Conservation (phyloP, 2,888 invertebrate genomes). For the Netelia virgata region DNA sequence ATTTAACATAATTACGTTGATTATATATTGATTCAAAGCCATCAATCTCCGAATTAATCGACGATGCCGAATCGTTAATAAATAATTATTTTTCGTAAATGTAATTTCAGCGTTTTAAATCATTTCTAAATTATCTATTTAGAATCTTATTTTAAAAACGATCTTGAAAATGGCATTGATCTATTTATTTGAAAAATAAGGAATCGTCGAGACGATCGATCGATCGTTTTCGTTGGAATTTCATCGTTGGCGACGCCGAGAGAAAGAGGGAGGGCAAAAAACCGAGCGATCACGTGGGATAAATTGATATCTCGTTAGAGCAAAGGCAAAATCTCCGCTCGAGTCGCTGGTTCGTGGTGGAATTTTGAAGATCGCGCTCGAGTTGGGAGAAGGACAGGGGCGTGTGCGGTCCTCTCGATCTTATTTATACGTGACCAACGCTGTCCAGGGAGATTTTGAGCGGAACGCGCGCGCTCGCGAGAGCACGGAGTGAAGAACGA, state of each 20-base stretch:
- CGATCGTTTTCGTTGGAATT: conserved; percentile 39
- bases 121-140: too few relatives aligned
- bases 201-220: neutral
- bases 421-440: conserved; percentile 75
- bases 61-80: too few relatives aligned
- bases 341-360: conserved; percentile 24
- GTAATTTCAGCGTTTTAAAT: too few relatives aligned
- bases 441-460: conserved; percentile 73
- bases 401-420: conserved; percentile 68
- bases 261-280: neutral
- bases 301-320: conserved; percentile 57
- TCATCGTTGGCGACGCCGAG: neutral
- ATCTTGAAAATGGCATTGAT: too few relatives aligned
- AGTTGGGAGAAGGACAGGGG: conserved; percentile 68
- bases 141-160: too few relatives aligned
- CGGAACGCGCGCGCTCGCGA: conserved; percentile 36
- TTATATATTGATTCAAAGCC: too few relatives aligned
- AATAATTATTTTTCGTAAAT: too few relatives aligned
- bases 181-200: neutral
- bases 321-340: conserved; percentile 66
- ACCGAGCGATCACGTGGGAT: conserved; percentile 41
- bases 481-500: conserved; percentile 49
- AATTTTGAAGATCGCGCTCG: conserved; percentile 40
- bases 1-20: neutral
- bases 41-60: too few relatives aligned